phyloP scores from a whole-genome alignment of 30 jellyfish, hydroid and myxozoan species.

The Catostylus mosaicus region DNA sequence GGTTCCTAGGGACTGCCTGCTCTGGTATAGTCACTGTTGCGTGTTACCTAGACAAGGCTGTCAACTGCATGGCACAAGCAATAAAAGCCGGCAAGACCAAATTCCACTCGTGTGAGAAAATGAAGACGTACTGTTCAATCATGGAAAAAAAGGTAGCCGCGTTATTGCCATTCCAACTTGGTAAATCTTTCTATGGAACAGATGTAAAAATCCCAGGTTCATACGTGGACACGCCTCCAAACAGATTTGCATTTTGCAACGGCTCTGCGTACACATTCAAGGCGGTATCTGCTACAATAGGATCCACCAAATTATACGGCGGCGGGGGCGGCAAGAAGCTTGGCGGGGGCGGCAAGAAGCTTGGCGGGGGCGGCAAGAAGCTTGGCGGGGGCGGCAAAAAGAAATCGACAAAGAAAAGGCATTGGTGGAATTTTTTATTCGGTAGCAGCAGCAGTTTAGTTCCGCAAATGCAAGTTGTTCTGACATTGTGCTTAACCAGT shows the following conservation, averaged over 20 bases:
- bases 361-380: not conserved
- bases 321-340: not conserved
- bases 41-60: constrained; percentile 24
- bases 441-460: not conserved
- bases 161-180: constrained; percentile 10
- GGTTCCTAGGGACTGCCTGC: constrained; percentile 31
- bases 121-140: constrained; percentile 7
- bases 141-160: constrained; percentile 23
- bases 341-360: not conserved
- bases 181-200: constrained; percentile 23
- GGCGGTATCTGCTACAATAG: not conserved
- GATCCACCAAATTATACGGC: not conserved
- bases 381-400: not conserved
- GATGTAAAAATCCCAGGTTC: constrained; percentile 16
- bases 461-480: too few relatives aligned
- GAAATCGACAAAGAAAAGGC: not conserved
- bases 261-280: not conserved
- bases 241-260: not conserved
- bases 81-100: constrained; percentile 18
- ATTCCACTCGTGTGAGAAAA: constrained; percentile 38
- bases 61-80: constrained; percentile 29
- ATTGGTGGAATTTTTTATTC: not conserved
- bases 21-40: constrained; percentile 19
- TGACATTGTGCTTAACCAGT: too few relatives aligned
- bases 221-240: not conserved